Percentiles rank a stretch among this genome's conserved stretches.
phyloP scores from a whole-genome alignment of 2,797 vertebrate species.

The Etheostoma nigrum region DNA sequence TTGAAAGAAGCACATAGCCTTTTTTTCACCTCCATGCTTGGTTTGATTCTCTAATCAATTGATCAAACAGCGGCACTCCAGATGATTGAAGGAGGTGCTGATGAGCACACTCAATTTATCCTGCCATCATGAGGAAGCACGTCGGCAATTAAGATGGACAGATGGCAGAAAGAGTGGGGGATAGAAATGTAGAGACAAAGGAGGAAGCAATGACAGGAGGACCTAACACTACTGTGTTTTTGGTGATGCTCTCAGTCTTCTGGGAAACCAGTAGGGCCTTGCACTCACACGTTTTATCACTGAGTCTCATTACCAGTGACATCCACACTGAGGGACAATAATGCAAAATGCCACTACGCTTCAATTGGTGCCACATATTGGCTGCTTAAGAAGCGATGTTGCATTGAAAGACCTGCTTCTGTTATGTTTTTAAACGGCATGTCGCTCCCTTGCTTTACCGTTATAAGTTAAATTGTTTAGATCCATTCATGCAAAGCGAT shows the following conservation, averaged over 20 bases:
- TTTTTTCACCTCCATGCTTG: constrained; percentile 67
- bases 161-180: constrained; percentile 66
- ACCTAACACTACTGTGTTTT: constrained; percentile 59
- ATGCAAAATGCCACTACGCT: constrained; percentile 72
- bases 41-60: constrained; percentile 76
- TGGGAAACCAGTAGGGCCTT: constrained; percentile 50
- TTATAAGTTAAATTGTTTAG: constrained; percentile 27
- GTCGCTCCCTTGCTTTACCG: constrained; percentile 34
- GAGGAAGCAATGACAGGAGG: constrained; percentile 55
- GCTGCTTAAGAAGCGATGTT: constrained; percentile 32
- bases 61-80: constrained; percentile 73
- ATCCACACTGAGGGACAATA: constrained; percentile 66
- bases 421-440: constrained; percentile 64
- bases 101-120: constrained; percentile 70
- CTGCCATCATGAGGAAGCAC: constrained; percentile 63
- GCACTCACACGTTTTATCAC: constrained; percentile 67
- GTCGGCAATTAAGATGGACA: constrained; percentile 79
- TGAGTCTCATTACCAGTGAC: constrained; percentile 74
- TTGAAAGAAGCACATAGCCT: constrained; percentile 50
- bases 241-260: constrained; percentile 53
- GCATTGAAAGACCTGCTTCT: constrained; percentile 27
- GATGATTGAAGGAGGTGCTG: constrained; percentile 74
- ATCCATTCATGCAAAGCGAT: constrained; percentile 18
- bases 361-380: constrained; percentile 57
- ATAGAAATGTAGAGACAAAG: constrained; percentile 61